A percentile compares a stretch with the other conserved stretches of the same genome.
Conservation (phyloP, 2,888 invertebrate genomes). For the Xestia sexstrigata region DNA sequence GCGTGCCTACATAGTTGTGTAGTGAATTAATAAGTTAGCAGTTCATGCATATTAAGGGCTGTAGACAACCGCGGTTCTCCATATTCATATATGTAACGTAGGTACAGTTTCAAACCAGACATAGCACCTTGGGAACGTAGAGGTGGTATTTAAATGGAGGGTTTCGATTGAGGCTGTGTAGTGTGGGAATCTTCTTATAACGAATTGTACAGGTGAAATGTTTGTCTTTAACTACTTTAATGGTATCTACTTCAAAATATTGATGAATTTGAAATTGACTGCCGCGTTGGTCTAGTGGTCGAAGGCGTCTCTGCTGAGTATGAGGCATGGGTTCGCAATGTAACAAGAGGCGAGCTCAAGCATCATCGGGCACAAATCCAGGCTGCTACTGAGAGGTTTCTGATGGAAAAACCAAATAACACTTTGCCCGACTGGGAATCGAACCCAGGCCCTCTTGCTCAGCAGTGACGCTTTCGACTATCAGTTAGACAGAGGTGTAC, state of each 20-base stretch:
- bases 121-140: constrained; percentile 53
- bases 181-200: constrained; percentile 6
- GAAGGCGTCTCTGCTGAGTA: not conserved
- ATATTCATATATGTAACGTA: constrained; percentile 76
- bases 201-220: constrained; percentile 16
- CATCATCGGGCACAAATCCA: too few species aligned
- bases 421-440: too few species aligned
- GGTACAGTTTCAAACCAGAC: constrained; percentile 56
- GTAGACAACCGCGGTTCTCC: constrained; percentile 76
- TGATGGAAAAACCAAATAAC: too few species aligned
- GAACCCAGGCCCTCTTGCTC: too few species aligned
- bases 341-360: too few species aligned
- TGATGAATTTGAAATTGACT: not conserved
- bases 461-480: too few species aligned
- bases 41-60: constrained; percentile 83
- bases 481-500: too few species aligned
- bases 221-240: not conserved
- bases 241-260: not conserved
- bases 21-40: constrained; percentile 82
- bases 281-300: not conserved
- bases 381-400: too few species aligned
- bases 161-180: not conserved
- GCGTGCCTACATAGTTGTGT: constrained; percentile 73
- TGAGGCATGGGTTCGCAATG: too few species aligned
- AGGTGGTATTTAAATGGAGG: constrained; percentile 24